Base-by-base conservation (phyloP, 2,888 invertebrate species). In the Lymantria dispar region DNA sequence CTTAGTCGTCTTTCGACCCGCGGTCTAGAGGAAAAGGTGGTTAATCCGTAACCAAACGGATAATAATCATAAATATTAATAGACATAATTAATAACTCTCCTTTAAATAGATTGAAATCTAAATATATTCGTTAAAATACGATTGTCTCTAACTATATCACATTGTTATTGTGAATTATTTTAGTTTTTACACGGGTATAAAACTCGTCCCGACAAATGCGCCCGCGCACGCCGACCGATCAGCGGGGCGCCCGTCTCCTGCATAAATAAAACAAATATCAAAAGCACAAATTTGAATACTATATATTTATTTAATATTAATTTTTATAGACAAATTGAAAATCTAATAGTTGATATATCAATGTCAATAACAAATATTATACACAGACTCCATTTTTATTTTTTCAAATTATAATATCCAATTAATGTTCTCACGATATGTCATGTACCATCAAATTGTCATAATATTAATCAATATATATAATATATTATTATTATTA, bases 201-300 rank as follows among this genome's bases (percentile, higher is more conserved):
- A 83, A 83, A 80, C 72, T 78, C 69, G 78, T 60, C 71, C 77
- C 76, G 78, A 78, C 78, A 76, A 80, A 76, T 75, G 82, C 72
- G 62, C 66, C 56, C 53, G 69, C 84, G 76, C 81, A 76, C 48
- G 54, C 45, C 38, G 74, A 76, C 64, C 61, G 58, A 56, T 50
- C 82, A 79, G 83, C 81, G 80, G 87, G 83, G 70, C 57, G 76
- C 75, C 74, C 75, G 73, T 44, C 49, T 47, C 67, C 74, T 81
- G 83, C 80, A 83, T 83, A 81, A 82, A 85, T 78, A 85, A 72
- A 70, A 80, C 78, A 80, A 80, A 85, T 74, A 80, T 77, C 70
- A 60, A 71, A 10, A 73, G 70, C 72, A 74, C 73, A 78, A 55
- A 72, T 76, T 76, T 74, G 68, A 72, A 74, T 73, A 72, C 60